Base-by-base conservation (phyloP, 2,113 vertebrate species). In the Dryoscopus gambensis region DNA sequence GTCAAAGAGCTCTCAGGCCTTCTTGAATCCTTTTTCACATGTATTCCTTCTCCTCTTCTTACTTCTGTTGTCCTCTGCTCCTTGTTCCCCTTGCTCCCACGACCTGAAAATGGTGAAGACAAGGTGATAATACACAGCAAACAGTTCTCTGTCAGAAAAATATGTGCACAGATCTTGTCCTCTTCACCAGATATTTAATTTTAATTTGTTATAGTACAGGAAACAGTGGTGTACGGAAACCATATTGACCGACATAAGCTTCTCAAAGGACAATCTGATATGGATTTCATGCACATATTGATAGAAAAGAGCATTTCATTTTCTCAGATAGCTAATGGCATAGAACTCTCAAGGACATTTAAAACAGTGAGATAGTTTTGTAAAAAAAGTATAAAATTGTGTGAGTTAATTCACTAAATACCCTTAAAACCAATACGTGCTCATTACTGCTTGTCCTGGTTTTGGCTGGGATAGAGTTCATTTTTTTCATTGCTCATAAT, bases 331-430 rank as follows among this genome's bases (percentile, higher is more conserved):
- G 21, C 30, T 81, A 59, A 50, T 95, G 89, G 52, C 44, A 68
- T 60, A 8, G 69, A 70, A 49, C 23, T 71, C 52, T 78, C 44
- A 63, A 57, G 77, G 64, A 39, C 64, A 62, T 93, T 94, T 94
- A 53, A 93, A 95, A 71, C 69, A 88, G 71, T 33, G 20, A 53
- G 49, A 75, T 47, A 39, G 53, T 87, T 97, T 93, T 69, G 18
- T 68, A 42, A 86, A 87, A 85, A 49, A 86, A 95, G 65, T 68
- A 68, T 39, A 35, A 65, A 96, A 83, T 60, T 68, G 15, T 70
- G 31, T 63, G 35, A 88, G 55, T 95, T 90, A 86, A 97, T 84
- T 90, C 86, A 84, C 68, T 59, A 89, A 87, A 78, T 82, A 93
- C 42, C 83, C 94, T 93, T 89, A 84, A 91, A 91, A 90, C 73